phyloP scores from a whole-genome alignment of 2,888 invertebrate genomes.

The Heliconius sara region DNA sequence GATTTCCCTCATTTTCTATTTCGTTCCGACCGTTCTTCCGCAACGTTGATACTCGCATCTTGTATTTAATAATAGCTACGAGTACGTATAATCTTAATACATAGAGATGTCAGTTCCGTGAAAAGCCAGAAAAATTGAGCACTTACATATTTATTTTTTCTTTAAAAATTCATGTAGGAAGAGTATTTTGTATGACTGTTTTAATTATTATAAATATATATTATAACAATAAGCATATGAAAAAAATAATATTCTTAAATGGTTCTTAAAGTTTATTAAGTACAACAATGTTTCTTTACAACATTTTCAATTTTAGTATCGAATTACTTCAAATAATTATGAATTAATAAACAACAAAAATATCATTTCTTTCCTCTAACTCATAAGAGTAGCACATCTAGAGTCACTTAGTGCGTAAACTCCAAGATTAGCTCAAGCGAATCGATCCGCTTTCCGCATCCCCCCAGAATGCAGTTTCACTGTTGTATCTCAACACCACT shows the following conservation, averaged over 20 bases:
- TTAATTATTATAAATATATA: too few species aligned
- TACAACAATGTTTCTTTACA: too few species aligned
- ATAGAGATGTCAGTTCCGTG: neutral
- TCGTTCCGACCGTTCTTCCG: conserved; percentile 57
- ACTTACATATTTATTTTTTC: neutral
- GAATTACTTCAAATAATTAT: too few species aligned
- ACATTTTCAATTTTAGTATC: too few species aligned
- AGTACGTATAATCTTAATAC: conserved; percentile 47
- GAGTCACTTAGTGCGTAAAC: neutral
- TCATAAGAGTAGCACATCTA: conserved; percentile 21
- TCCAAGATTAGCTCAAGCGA: conserved; percentile 42
- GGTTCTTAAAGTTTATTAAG: too few species aligned
- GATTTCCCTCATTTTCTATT: conserved; percentile 61
- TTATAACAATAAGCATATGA: too few species aligned
- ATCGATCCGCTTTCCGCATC: conserved; percentile 66
- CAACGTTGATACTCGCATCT: conserved; percentile 45
- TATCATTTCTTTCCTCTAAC: neutral
- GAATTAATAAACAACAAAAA: too few species aligned
- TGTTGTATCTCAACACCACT: conserved; percentile 72
- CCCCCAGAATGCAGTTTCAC: conserved; percentile 72
- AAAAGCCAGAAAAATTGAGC: neutral
- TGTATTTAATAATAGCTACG: conserved; percentile 37
- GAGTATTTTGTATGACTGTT: too few species aligned
- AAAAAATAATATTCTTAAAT: too few species aligned
- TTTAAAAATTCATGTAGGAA: too few species aligned